Evolutionary conservation across 1,140 invertebrate genomes (phyloP), one percentile per base, ranked within the genome.

Genomic region (Chlorops oryzae): DNA sequence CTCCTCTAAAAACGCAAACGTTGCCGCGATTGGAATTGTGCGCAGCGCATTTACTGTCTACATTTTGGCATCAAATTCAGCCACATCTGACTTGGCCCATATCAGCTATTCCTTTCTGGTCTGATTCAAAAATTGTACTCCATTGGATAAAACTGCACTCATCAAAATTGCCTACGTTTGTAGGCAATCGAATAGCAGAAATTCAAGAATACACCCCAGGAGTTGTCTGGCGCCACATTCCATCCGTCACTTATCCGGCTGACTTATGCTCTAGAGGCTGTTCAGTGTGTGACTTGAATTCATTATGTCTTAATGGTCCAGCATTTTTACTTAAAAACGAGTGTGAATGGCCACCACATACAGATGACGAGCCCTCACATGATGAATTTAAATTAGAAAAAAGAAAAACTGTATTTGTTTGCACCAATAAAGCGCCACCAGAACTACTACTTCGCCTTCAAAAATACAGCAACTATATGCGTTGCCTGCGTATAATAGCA

Each of bases 151-250:
- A 45, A 18, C 27, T 25, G 6, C 18, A 22, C 2, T n/a, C 47
- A 9, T 24, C 25, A 2, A 47, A 40, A 32, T 45, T 52, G 2
- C 56, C 61, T 38, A 62, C 58, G 5, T 66, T 58, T 50, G 62
- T 61, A 15, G 57, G 58, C 2, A 63, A 67, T 45, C 46, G 61
- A 34, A 51, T 67, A 0, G 37, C 46, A 2, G 38, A 47, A 17
- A 66, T 66, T 28, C 59, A 62, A 27, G 43, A 54, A 17, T 21
- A 47, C 0, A 52, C 58, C 1, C 12, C 35, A 9, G 20, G 10
- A 28, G 23, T 49, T 7, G 24, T 59, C 15, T 70, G 63, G 64
- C 17, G 50, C 5, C 57, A 38, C 46, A 21, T 20, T 12, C 22
- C 35, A 38, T 35, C 22, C 9, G 22, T 20, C 5, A 17, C n/a